These are phyloP conservation scores for Siderastrea siderea DNA, from an alignment of 92 coral and sea anemone species.

Conservation along the genomic window DNA sequence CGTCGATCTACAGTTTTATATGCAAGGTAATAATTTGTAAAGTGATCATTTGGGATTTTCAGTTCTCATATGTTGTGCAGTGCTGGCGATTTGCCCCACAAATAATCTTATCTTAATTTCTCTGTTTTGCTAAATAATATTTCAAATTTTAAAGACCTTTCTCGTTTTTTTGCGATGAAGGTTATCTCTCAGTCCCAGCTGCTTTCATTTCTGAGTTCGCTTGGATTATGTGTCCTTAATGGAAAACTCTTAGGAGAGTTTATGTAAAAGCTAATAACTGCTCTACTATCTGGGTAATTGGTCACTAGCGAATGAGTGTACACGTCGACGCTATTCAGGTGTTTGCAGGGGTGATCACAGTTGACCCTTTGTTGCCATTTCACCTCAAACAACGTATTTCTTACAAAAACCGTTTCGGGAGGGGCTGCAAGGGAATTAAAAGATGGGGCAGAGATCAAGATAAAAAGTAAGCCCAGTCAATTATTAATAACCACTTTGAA, in stretches of 20 bases:
- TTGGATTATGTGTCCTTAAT: neutral
- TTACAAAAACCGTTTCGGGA: neutral
- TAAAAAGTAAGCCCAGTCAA: too few relatives aligned
- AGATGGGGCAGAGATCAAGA: too few relatives aligned
- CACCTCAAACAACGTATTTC: neutral
- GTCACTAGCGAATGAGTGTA: neutral
- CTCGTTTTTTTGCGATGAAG: neutral
- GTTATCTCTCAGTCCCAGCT: neutral
- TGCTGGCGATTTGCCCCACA: too few relatives aligned
- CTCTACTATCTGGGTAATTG: too few relatives aligned
- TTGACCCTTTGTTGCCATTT: neutral
- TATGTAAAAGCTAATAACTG: neutral
- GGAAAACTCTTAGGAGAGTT: neutral
- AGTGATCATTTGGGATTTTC: neutral
- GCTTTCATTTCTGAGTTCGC: neutral
- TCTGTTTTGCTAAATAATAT: neutral
- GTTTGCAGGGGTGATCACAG: neutral
- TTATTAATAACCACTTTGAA: too few relatives aligned
- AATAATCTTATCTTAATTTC: too few relatives aligned
- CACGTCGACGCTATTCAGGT: slow-evolving; percentile 3
- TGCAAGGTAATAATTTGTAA: neutral
- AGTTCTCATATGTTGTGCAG: too few relatives aligned
- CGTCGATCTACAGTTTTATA: neutral
- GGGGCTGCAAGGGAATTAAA: too few relatives aligned
- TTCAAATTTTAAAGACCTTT: neutral